Evolutionary conservation across 2,113 vertebrate genomes (phyloP).

Genomic region (Microcebus murinus): DNA sequence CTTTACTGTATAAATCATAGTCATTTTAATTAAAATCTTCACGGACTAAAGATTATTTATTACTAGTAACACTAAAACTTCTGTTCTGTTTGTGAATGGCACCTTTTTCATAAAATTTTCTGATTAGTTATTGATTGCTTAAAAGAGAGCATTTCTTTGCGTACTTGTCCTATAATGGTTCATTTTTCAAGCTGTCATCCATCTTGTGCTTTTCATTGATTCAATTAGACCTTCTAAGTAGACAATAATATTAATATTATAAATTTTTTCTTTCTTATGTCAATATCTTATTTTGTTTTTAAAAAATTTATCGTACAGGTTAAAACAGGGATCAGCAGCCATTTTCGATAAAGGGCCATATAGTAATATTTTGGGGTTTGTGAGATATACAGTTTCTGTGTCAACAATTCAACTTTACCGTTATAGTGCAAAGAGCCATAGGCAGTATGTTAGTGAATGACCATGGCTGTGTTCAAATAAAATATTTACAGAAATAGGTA

Average conservation of each 20-base stretch:
- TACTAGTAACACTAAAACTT: not conserved
- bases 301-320: not conserved
- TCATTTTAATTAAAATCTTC: not conserved
- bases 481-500: not conserved
- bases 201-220: not conserved
- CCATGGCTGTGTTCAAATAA: not conserved
- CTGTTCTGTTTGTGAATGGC: not conserved
- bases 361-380: not conserved
- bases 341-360: not conserved
- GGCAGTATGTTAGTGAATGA: not conserved
- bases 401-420: not conserved
- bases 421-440: not conserved
- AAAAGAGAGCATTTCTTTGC: not conserved
- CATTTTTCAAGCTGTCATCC: not conserved
- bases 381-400: not conserved
- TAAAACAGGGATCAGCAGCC: not conserved
- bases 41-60: not conserved
- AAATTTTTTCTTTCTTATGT: not conserved
- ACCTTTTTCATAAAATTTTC: not conserved
- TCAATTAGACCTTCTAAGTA: not conserved
- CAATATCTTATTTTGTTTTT: not conserved
- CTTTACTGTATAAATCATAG: not conserved
- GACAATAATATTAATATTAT: not conserved
- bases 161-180: not conserved
- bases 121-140: not conserved